Evolutionary conservation across 2,113 vertebrate species (phyloP), one percentile per base, ranked within the genome.

Genomic region (Pleuronectes platessa): DNA sequence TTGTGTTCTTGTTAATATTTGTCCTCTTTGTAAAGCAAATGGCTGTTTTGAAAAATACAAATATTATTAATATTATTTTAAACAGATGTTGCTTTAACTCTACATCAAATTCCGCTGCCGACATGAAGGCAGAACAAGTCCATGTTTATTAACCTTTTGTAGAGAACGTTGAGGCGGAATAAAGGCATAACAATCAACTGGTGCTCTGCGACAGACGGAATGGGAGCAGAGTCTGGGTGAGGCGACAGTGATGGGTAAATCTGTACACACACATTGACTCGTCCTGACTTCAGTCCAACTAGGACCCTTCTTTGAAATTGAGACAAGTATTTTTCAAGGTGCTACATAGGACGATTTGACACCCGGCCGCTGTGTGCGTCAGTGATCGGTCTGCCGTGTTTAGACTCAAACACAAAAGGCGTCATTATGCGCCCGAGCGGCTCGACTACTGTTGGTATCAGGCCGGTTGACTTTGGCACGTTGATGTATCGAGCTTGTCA

Each of bases 401-500:
- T 69, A 45, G 45, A 72, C 61, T 51, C 53, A 63, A 71, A 79
- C 71, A 79, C 73, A 80, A 76, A 87, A 86, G 73, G 59, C 55
- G 12, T 62, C 60, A 86, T 90, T 85, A 79, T 69, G 68, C 71
- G 31, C 74, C 73, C 23, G 69, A 87, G 76, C 61, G 3, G 61
- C 1, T 24, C 74, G 55, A 31, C 40, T 21, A n/a, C 68, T 65
- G 81, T 56, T 24, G 75, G 69, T 40, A 14, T 65, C 45, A 59
- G 70, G 51, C 47, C 24, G 12, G 71, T 55, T 68, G 72, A 71
- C 72, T 84, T 5, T 24, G 80, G 61, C 58, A 31, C 49, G 79
- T 74, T 68, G 81, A 87, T 73, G 76, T 82, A 83, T 87, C 54
- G 62, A 65, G 67, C 58, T 59, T 76, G 85, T 85, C 88, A 84